These are phyloP conservation scores for human DNA, from an alignment of 2,113 vertebrate genomes.

Conservation along the genomic window DNA sequence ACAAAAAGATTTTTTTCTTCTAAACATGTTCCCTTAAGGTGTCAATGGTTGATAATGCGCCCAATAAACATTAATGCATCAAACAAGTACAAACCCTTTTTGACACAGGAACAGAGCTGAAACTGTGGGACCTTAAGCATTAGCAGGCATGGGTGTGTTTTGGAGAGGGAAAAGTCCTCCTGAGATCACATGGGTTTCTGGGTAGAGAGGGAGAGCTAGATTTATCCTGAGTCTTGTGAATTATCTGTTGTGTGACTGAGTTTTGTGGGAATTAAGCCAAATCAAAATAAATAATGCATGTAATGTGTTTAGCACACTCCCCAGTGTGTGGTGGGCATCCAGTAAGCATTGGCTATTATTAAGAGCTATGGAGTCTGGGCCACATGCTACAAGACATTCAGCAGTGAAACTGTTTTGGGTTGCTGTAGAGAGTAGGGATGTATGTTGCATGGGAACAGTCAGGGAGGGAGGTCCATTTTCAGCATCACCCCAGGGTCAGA, in stretches of 20 bases:
- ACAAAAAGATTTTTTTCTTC: constrained; percentile 18
- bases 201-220: background rate
- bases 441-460: background rate
- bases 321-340: background rate
- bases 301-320: background rate
- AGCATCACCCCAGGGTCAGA: background rate
- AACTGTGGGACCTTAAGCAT: background rate
- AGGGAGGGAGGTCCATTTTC: background rate
- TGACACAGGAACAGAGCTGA: background rate
- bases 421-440: background rate
- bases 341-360: background rate
- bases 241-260: constrained; percentile 1
- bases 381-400: background rate
- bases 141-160: background rate
- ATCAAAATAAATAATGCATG: constrained; percentile 28
- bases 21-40: background rate
- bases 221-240: background rate
- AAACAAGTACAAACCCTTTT: background rate
- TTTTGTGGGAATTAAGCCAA: constrained; percentile 43
- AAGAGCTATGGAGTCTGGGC: background rate
- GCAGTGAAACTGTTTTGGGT: background rate
- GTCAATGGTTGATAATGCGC: background rate
- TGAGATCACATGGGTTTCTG: background rate
- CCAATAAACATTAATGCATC: background rate
- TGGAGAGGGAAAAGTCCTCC: background rate